Evolutionary conservation across 2,113 vertebrate species (phyloP).

Genomic region (Labeo catla): DNA sequence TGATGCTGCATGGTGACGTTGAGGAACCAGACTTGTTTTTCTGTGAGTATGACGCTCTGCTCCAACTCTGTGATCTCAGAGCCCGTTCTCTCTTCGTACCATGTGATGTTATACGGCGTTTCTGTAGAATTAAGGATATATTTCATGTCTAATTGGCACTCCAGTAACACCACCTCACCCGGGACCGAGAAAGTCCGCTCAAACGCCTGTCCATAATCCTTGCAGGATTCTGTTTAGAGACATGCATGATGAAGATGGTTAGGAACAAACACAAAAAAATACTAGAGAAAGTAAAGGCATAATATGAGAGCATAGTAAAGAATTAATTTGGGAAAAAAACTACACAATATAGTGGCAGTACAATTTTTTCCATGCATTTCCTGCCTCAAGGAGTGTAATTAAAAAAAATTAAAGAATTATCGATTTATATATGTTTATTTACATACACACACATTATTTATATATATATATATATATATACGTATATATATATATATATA

Average conservation of each 20-base stretch:
- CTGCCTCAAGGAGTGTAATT: no score
- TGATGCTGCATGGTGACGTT: conserved; percentile 73
- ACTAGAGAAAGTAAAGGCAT: no score
- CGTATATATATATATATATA: no score
- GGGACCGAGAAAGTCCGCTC: conserved; percentile 67
- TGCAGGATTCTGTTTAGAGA: conserved; percentile 67
- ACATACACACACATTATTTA: no score
- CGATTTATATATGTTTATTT: no score
- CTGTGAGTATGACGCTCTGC: conserved; percentile 69
- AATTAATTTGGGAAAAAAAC: no score
- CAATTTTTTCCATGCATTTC: no score
- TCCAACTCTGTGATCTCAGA: conserved; percentile 58
- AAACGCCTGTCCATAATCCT: conserved; percentile 54
- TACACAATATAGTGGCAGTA: no score
- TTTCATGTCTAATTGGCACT: conserved; percentile 60
- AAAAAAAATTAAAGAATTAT: no score
- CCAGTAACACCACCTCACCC: conserved; percentile 68
- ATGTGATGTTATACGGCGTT: conserved; percentile 73
- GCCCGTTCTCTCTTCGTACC: conserved; percentile 76
- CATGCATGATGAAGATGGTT: neutral
- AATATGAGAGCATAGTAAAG: no score
- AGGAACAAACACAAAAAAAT: neutral
- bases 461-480: no score
- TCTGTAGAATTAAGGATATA: conserved; percentile 45
- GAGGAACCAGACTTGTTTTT: conserved; percentile 81